Percentiles rank a stretch among this genome's conserved stretches.
Evolutionary conservation across 2,888 invertebrate species (phyloP).

Genomic region (Melinopterus prodromus): DNA sequence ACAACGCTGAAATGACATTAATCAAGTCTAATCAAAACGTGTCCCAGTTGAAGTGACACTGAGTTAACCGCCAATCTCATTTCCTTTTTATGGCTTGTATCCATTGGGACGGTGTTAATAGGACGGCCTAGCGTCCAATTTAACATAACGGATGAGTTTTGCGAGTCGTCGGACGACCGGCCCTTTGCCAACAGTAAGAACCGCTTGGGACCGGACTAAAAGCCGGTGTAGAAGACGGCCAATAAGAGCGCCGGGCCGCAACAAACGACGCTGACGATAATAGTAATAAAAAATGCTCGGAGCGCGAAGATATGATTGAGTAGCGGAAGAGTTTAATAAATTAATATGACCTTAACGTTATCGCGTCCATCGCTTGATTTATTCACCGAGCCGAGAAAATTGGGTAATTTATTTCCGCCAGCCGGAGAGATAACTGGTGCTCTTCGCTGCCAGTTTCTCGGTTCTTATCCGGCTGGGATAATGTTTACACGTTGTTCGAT

Average conservation of each 20-base stretch:
- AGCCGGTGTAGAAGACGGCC: background rate
- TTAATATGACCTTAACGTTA: conserved; percentile 4
- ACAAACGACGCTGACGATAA: background rate
- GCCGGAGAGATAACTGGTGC: background rate
- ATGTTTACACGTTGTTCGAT: background rate
- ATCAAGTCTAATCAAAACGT: background rate
- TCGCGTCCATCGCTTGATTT: background rate
- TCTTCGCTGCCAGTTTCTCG: background rate
- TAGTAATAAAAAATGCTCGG: background rate
- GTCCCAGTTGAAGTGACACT: background rate
- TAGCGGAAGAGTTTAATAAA: conserved; percentile 4
- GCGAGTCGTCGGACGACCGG: background rate
- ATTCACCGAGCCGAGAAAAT: background rate
- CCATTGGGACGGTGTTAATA: background rate
- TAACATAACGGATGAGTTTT: background rate
- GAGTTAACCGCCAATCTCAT: background rate
- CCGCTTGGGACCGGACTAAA: background rate
- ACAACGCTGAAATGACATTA: background rate
- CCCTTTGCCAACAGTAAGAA: background rate
- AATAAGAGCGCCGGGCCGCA: background rate
- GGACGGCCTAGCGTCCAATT: background rate
- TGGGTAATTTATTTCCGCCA: background rate
- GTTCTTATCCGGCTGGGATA: background rate
- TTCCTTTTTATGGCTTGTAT: background rate
- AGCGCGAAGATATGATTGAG: background rate